Percentiles rank a stretch among this genome's conserved stretches.
Conservation (phyloP, 2,113 vertebrate species). For the Arizona elegans region DNA sequence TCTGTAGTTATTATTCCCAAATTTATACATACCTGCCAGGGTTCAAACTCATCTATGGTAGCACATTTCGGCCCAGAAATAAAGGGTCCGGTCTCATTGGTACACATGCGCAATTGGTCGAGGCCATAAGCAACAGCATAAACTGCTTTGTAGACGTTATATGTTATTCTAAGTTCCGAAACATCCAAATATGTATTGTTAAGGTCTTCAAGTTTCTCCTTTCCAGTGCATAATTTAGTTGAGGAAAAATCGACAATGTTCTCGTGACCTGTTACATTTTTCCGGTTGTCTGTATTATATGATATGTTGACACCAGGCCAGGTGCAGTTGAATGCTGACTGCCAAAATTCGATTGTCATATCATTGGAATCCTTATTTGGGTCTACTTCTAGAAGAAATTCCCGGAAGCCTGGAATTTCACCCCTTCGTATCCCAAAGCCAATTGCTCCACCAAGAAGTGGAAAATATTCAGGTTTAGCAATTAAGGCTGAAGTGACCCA, state of each 20-base stretch:
- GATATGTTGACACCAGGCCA: constrained; percentile 56
- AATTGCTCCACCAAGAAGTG: constrained; percentile 75
- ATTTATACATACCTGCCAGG: constrained; percentile 73
- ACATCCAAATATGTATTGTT: constrained; percentile 80
- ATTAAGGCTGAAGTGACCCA: constrained; percentile 83
- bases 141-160: constrained; percentile 83
- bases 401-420: constrained; percentile 71
- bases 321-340: constrained; percentile 81
- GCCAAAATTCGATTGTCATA: constrained; percentile 82
- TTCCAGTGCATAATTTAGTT: constrained; percentile 70
- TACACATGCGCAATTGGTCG: constrained; percentile 73
- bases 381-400: constrained; percentile 71
- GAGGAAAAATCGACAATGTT: constrained; percentile 43
- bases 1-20: neutral
- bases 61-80: constrained; percentile 57
- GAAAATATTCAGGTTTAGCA: constrained; percentile 69
- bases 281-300: constrained; percentile 54
- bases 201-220: constrained; percentile 67
- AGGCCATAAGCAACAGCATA: constrained; percentile 79
- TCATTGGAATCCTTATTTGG: constrained; percentile 64
- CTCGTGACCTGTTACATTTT: constrained; percentile 50
- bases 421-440: constrained; percentile 77
- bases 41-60: constrained; percentile 74
- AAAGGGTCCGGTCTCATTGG: constrained; percentile 68
- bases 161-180: constrained; percentile 79